Base-by-base conservation (phyloP, 2,797 vertebrate species). In the Chrysocyon brachyurus region DNA sequence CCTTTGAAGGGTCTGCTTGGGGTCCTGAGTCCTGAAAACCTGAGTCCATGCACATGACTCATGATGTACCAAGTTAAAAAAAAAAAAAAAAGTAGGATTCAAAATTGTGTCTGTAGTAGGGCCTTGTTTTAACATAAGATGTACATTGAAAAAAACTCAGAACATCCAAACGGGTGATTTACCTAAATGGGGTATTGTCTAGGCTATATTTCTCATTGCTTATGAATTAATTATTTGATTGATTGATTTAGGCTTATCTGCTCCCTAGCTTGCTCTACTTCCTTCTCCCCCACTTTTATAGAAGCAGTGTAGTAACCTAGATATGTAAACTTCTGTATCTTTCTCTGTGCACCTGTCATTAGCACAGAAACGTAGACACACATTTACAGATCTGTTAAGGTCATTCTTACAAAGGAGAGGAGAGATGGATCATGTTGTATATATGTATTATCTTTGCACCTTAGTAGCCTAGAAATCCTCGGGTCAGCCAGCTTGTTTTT, bases 391-490 rank as follows among this genome's bases (percentile, higher is more conserved):
- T 90, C 8, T 79, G 3, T 49, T 83, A 89, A 64, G 68, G 40
- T 87, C 33, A 57, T 91, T 52, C 24, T 79, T 95, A 90, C 75
- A 82, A 77, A 83, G 24, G 26, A 94, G 46, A 81, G 26, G 12
- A 84, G 22, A 91, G 10, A 73, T 14, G 14, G 33, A 54, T 78
- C 3, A 6, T 63, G 22, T 78, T 88, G 14, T 81, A 59, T 78
- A 36, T 61, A 24, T 2, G 57, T 78, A 36, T 61, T 2, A 52
- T 54, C 59, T 33, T 93, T 33, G 22, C 46, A 24, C 79, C 79
- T 86, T 92, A 90, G 2, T 12, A 56, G 33, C 19, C 40, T 75
- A 66, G 57, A 66, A 70, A 87, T 73, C 12, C 40, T 79, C 59
- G 52, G 17, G 21, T 93, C 77, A 82, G 40, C 12, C 4, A 56